Evolutionary conservation across 2,113 vertebrate species (phyloP).

Genomic region (Sminthopsis crassicaudata): DNA sequence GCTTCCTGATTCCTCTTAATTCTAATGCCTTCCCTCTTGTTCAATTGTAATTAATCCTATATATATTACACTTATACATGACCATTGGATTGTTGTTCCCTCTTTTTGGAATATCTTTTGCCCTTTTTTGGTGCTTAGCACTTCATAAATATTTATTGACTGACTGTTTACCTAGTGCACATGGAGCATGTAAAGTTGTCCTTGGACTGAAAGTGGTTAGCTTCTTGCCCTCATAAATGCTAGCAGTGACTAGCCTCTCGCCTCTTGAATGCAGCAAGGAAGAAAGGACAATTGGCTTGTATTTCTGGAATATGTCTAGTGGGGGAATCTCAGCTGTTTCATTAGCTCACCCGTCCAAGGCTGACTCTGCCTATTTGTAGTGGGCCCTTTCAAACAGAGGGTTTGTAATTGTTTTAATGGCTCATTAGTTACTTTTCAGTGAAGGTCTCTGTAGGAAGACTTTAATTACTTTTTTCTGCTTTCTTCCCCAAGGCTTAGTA

Average conservation of each 20-base stretch:
- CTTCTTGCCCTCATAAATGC: neutral
- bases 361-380: neutral
- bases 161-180: neutral
- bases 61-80: neutral
- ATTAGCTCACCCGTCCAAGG: conserved; percentile 19
- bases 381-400: neutral
- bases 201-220: neutral
- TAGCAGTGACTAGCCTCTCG: neutral
- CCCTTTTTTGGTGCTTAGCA: neutral
- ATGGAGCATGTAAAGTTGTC: neutral
- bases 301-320: neutral
- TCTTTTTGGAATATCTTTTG: neutral
- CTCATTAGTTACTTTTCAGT: neutral
- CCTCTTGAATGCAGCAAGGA: neutral
- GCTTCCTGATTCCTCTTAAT: neutral
- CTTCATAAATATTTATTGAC: neutral
- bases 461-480: neutral
- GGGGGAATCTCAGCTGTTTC: conserved; percentile 7
- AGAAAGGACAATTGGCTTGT: neutral
- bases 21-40: too few relatives aligned
- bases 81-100: neutral
- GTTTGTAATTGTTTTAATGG: conserved; percentile 7
- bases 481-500: rapidly evolving
- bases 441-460: neutral
- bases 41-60: neutral